Evolutionary conservation across 2,888 invertebrate species (phyloP).

Genomic region (Willowsia nigromaculata): DNA sequence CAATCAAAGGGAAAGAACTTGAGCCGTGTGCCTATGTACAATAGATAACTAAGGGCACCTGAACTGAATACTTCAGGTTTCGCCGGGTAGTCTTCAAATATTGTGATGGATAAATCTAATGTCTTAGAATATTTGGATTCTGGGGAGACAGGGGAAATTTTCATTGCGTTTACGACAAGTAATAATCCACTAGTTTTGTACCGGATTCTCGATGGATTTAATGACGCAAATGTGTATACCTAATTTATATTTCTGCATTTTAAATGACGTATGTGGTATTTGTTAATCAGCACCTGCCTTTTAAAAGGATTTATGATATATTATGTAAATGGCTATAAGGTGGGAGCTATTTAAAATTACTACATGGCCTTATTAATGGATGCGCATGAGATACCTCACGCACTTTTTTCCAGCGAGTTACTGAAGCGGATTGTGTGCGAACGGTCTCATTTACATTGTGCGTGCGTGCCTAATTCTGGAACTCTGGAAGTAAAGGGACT

Average conservation of each 20-base stretch:
- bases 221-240: too few relatives aligned
- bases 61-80: background rate
- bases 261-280: background rate
- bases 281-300: background rate
- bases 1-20: constrained; percentile 65
- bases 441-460: background rate
- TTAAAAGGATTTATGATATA: background rate
- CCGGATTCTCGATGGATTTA: too few relatives aligned
- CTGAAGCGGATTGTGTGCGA: constrained; percentile 1
- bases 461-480: background rate
- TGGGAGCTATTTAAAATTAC: background rate
- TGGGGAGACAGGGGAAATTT: constrained; percentile 55
- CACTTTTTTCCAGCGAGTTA: background rate
- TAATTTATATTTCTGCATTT: background rate
- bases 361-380: background rate
- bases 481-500: background rate
- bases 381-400: background rate
- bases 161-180: constrained; percentile 23
- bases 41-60: constrained; percentile 43
- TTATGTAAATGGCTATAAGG: background rate
- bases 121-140: constrained; percentile 45
- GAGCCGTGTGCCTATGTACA: constrained; percentile 49
- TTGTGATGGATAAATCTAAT: constrained; percentile 43
- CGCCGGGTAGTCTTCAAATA: constrained; percentile 35
- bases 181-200: too few relatives aligned